A percentile compares a stretch with the other conserved stretches of the same genome.
Evolutionary conservation across 2,113 vertebrate genomes (phyloP).

Genomic region (Thryonomys swinderianus): DNA sequence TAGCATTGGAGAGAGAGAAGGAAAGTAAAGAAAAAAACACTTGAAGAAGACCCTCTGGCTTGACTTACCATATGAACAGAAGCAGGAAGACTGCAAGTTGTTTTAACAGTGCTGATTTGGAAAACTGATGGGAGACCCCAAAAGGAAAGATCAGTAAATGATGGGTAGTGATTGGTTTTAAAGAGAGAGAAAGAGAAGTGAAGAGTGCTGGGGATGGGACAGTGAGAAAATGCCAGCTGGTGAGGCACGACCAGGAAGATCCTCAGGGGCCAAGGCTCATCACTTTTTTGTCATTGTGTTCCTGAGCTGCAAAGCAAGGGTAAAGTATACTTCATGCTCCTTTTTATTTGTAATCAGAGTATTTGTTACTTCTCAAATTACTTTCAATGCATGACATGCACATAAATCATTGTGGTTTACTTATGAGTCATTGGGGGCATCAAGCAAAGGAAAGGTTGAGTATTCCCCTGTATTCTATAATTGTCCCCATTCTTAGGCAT

Average conservation of each 20-base stretch:
- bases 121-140: neutral
- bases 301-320: neutral
- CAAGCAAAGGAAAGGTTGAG: neutral
- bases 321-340: neutral
- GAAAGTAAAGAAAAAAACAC: neutral
- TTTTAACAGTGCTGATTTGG: neutral
- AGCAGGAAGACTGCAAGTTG: neutral
- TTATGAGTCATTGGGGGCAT: neutral
- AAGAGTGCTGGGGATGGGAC: too few species aligned
- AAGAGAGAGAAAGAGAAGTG: neutral
- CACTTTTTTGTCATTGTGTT: neutral
- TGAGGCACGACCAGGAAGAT: neutral
- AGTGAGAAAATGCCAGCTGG: neutral
- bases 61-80: neutral
- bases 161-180: neutral
- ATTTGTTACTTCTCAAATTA: constrained; percentile 18
- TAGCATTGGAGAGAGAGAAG: neutral
- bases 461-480: too few species aligned
- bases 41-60: constrained; percentile 1
- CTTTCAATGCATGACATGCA: neutral
- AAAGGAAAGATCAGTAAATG: neutral
- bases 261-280: neutral
- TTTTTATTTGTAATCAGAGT: constrained; percentile 12
- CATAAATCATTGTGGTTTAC: neutral
- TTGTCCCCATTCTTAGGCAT: neutral